Evolutionary conservation across 1,140 invertebrate species (phyloP).

Genomic region (Leptinotarsa undecemlineata): DNA sequence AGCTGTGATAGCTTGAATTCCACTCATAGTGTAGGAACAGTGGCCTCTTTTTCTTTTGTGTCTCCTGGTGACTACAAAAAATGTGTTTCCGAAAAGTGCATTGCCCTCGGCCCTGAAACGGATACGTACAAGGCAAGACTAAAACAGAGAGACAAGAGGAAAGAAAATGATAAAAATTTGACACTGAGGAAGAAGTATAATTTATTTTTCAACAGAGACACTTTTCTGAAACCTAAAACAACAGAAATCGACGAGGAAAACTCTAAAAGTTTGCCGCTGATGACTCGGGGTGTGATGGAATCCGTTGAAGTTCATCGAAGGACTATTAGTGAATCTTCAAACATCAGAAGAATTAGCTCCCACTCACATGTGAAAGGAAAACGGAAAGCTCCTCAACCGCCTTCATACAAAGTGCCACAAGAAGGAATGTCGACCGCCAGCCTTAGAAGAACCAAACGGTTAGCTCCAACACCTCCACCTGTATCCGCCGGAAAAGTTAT

Average conservation of each 20-base stretch:
- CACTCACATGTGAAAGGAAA: slow-evolving; percentile 73
- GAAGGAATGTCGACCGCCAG: slow-evolving; percentile 46
- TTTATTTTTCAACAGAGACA: slow-evolving; percentile 59
- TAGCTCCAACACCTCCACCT: slow-evolving; percentile 64
- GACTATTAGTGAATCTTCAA: slow-evolving; percentile 62
- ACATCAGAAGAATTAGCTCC: slow-evolving; percentile 55
- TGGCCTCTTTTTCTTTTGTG: slow-evolving; percentile 72
- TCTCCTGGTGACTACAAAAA: slow-evolving; percentile 60
- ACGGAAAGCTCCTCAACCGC: slow-evolving; percentile 71
- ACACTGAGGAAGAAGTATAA: slow-evolving; percentile 67
- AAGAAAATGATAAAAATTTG: slow-evolving; percentile 62
- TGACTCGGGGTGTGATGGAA: slow-evolving; percentile 50
- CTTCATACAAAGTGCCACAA: slow-evolving; percentile 46
- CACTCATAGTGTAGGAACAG: slow-evolving; percentile 69
- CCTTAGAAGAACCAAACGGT: slow-evolving; percentile 61
- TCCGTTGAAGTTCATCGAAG: slow-evolving; percentile 50
- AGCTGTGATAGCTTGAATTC: slow-evolving; percentile 64
- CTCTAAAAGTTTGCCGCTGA: slow-evolving; percentile 59
- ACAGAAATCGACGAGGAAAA: slow-evolving; percentile 53
- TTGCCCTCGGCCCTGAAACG: slow-evolving; percentile 58
- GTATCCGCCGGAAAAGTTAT: slow-evolving; percentile 29
- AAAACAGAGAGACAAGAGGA: slow-evolving; percentile 61
- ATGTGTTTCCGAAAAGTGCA: slow-evolving; percentile 52
- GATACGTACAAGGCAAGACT: slow-evolving; percentile 66
- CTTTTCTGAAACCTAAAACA: slow-evolving; percentile 47